Evolutionary conservation across 1,140 invertebrate species (phyloP), one percentile per base, ranked within the genome.

Genomic region (Achroia grisella): DNA sequence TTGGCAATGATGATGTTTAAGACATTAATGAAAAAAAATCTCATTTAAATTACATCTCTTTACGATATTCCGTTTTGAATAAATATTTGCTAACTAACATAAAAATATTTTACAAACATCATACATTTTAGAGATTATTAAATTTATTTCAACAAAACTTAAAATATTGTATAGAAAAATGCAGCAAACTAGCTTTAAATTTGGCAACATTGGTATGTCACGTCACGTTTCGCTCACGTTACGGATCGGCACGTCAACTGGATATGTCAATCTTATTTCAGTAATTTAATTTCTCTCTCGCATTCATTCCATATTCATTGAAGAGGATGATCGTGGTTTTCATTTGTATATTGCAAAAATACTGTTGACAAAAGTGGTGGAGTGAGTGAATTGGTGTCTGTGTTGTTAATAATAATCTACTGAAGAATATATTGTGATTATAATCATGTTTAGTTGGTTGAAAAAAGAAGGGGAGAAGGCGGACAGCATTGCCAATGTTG

Each of bases 401-500:
- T 63, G 42, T 56, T 44, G 3, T 41, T 51, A n/a, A 40, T 46
- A 31, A 39, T 32, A 50, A 52, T 46, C 34, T 51, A 39, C 46
- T 34, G 44, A 44, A 42, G 53, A 50, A 27, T 37, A 44, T 10
- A 35, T 48, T 53, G 29, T 33, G 46, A 45, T 43, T 33, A 30
- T 47, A 54, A 80, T 35, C 63, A 95, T 95, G 93, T 97, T 97
- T 85, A 95, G 93, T 82, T 97, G 94, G 92, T 75, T 98, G 44
- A 91, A 91, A 57, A 94, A 93, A 53, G 90, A 92, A 52, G 90
- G 90, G 44, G 90, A 90, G 61, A 95, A 95, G 79, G 91, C 94
- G 41, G 96, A 98, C 76, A 91, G 97, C 44, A 97, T 94, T 63
- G 92, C 92, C 63, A 95, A 90, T 90, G 94, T 96, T 32, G 89